These are phyloP conservation scores for Mohoua ochrocephala DNA, from an alignment of 2,113 vertebrate species.

Conservation along the genomic window DNA sequence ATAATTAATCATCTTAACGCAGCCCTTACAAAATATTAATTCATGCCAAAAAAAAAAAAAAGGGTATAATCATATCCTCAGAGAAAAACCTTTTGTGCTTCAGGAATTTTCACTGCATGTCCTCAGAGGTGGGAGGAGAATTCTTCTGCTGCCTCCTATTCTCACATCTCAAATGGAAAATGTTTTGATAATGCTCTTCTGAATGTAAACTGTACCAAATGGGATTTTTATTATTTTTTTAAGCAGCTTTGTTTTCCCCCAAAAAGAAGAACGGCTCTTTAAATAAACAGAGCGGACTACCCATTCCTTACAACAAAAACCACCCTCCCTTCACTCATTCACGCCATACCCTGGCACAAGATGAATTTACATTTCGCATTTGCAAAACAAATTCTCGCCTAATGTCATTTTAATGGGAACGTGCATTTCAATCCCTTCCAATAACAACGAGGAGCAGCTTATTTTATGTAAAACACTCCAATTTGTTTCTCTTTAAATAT, in stretches of 20 bases:
- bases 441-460: constrained; percentile 22
- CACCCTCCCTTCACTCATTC: constrained; percentile 52
- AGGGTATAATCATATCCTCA: constrained; percentile 14
- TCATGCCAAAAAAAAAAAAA: constrained; percentile 25
- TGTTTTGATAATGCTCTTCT: constrained; percentile 32
- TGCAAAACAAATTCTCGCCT: constrained; percentile 66
- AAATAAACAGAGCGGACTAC: constrained; percentile 40
- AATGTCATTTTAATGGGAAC: constrained; percentile 51
- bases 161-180: constrained; percentile 28
- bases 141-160: constrained; percentile 24
- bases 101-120: constrained; percentile 16
- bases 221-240: constrained; percentile 32
- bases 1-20: constrained; percentile 8
- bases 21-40: constrained; percentile 37
- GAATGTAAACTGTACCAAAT: constrained; percentile 24
- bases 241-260: neutral
- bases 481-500: constrained; percentile 14
- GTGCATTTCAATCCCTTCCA: constrained; percentile 31
- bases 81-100: constrained; percentile 53
- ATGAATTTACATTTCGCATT: constrained; percentile 66
- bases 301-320: constrained; percentile 54
- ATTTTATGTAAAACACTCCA: constrained; percentile 19
- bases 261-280: constrained; percentile 49
- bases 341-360: constrained; percentile 38
- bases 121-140: constrained; percentile 12